Percentiles rank a stretch among this genome's conserved stretches.
Conservation (phyloP, 2,888 invertebrate genomes). For the Archips xylosteana region DNA sequence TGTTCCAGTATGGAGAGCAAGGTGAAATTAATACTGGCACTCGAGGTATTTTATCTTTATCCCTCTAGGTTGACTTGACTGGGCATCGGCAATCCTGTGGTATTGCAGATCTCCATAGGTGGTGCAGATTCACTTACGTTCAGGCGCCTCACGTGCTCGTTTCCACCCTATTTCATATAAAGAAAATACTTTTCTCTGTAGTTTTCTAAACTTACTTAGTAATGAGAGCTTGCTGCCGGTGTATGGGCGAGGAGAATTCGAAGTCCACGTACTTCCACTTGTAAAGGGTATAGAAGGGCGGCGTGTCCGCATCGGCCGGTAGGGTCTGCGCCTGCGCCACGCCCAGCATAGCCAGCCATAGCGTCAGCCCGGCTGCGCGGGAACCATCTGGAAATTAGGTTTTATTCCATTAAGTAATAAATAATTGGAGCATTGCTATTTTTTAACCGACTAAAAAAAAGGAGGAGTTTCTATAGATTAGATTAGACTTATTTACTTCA, state of each 20-base stretch:
- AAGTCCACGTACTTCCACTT: constrained; percentile 92
- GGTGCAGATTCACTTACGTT: too few species aligned
- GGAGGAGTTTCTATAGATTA: too few species aligned
- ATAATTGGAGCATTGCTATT: not conserved
- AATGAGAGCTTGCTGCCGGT: constrained; percentile 85
- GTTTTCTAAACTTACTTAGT: constrained; percentile 73
- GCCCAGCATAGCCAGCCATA: constrained; percentile 82
- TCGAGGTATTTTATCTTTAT: too few species aligned
- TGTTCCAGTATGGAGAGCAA: too few species aligned
- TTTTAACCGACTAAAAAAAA: too few species aligned
- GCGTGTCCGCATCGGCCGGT: constrained; percentile 79
- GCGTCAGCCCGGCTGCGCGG: constrained; percentile 66
- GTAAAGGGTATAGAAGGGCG: constrained; percentile 87
- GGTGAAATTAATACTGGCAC: too few species aligned
- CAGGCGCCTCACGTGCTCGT: too few species aligned
- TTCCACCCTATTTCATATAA: too few species aligned
- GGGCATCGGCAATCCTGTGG: too few species aligned
- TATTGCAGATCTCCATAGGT: too few species aligned
- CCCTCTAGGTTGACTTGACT: too few species aligned
- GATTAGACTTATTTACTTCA: too few species aligned
- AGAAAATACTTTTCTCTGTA: not conserved
- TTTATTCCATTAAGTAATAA: not conserved
- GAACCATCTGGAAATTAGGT: constrained; percentile 58
- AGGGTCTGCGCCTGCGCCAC: constrained; percentile 66
- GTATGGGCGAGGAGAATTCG: constrained; percentile 86